Conservation (phyloP, 2,113 vertebrate species). For the Tupaia chinensis region DNA sequence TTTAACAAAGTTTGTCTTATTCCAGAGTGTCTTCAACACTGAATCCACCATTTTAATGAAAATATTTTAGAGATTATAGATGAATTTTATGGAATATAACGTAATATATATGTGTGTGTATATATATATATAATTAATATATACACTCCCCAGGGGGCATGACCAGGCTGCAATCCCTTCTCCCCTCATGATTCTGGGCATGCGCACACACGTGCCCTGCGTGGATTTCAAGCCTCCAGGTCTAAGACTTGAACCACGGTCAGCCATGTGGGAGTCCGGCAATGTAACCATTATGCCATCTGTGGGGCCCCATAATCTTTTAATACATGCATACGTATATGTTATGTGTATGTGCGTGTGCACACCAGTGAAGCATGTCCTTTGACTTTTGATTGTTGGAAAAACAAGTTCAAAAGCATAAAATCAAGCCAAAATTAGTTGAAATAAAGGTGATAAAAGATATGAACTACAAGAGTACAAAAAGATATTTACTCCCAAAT, state of each 20-base stretch:
- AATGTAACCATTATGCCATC: too few species aligned
- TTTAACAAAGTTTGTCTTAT: neutral
- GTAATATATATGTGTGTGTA: neutral
- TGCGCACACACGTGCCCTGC: too few species aligned
- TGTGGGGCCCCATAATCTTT: neutral
- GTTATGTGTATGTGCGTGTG: neutral
- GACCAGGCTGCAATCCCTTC: too few species aligned
- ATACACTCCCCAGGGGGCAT: too few species aligned
- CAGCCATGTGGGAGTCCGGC: too few species aligned
- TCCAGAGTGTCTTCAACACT: neutral
- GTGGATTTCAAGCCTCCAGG: too few species aligned
- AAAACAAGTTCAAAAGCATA: conserved; percentile 15
- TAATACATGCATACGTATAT: neutral
- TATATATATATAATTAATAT: neutral
- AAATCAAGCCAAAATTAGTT: neutral
- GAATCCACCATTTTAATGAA: neutral
- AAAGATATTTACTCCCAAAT: conserved; percentile 29
- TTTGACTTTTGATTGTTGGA: neutral
- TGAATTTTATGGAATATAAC: neutral
- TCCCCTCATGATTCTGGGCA: too few species aligned
- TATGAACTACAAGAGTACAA: neutral
- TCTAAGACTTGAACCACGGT: too few species aligned
- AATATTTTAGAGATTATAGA: neutral
- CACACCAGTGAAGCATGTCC: neutral
- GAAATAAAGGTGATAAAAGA: neutral